A percentile compares a stretch with the other conserved stretches of the same genome.
Conservation (phyloP, 2,888 invertebrate genomes). For the Graphium colonna region DNA sequence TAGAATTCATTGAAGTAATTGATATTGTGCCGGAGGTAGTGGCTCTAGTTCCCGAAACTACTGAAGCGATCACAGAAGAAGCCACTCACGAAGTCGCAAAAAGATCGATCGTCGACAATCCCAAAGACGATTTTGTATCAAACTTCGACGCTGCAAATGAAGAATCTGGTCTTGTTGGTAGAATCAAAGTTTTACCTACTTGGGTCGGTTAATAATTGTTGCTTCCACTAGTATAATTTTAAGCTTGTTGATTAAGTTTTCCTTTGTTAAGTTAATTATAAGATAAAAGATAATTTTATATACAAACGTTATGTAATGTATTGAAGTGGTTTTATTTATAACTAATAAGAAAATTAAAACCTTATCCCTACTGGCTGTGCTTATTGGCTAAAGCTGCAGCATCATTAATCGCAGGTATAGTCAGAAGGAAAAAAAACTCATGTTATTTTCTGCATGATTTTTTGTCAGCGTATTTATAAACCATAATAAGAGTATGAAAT, state of each 20-base stretch:
- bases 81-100: constrained; percentile 50
- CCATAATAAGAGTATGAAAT: no score
- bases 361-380: no score
- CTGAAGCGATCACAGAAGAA: constrained; percentile 36
- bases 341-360: no score
- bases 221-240: neutral
- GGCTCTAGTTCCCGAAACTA: constrained; percentile 34
- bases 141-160: constrained; percentile 53
- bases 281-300: no score
- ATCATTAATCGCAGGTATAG: no score
- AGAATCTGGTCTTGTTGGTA: constrained; percentile 53
- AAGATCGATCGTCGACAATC: constrained; percentile 58
- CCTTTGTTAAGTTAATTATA: neutral
- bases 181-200: constrained; percentile 67
- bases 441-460: no score
- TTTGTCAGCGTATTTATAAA: no score
- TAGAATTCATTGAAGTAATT: constrained; percentile 51
- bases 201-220: constrained; percentile 53
- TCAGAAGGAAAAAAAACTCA: no score
- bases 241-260: neutral
- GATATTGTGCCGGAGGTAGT: constrained; percentile 51
- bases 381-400: no score
- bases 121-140: constrained; percentile 58
- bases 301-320: no score
- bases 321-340: no score